Evolutionary conservation across 2,888 invertebrate species (phyloP).

Genomic region (Eubasilissa splendida): DNA sequence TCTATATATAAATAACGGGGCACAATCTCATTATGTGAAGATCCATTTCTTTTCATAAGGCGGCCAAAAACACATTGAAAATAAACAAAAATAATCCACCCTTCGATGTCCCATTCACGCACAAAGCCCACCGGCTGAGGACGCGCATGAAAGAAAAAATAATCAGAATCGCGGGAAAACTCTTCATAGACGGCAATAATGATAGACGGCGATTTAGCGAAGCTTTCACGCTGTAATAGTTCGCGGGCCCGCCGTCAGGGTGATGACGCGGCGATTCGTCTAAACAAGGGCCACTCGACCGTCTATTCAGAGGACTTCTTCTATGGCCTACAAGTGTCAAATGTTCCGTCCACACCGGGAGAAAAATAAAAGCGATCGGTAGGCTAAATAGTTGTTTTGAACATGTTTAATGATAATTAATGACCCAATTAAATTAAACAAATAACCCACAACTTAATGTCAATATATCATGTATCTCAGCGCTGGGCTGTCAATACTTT

Average conservation of each 20-base stretch:
- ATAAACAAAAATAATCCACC: constrained; percentile 20
- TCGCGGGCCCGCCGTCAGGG: constrained; percentile 1
- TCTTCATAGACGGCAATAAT: constrained; percentile 11
- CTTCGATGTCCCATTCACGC: neutral
- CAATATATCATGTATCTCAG: no score
- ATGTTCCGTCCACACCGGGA: neutral
- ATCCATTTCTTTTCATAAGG: no score
- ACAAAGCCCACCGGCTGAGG: neutral
- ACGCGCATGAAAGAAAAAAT: constrained; percentile 5
- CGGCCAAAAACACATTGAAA: no score
- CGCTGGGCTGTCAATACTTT: no score
- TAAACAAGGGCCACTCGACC: constrained; percentile 53
- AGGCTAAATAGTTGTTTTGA: no score
- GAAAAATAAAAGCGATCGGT: no score
- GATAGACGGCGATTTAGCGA: neutral
- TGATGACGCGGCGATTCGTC: constrained; percentile 55
- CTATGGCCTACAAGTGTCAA: constrained; percentile 17
- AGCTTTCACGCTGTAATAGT: neutral
- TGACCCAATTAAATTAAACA: no score
- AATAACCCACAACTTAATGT: no score
- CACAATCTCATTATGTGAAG: no score
- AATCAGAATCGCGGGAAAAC: constrained; percentile 18
- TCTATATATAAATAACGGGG: no score
- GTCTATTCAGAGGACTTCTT: constrained; percentile 28
- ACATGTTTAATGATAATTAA: no score